Base-by-base conservation (phyloP, 2,888 invertebrate species). In the Orthosia gracilis region DNA sequence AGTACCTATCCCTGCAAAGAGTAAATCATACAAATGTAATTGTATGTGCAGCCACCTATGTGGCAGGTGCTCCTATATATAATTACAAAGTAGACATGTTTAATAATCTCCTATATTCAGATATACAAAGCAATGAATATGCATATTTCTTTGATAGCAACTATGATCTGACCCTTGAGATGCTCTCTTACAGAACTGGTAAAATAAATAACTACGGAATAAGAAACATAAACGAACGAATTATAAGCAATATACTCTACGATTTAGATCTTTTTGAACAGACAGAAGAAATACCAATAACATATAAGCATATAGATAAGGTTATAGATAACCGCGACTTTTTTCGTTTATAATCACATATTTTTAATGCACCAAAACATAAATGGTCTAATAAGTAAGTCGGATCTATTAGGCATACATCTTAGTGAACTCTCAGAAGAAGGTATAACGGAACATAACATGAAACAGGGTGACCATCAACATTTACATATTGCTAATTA, bases 31-130 rank as follows among this genome's bases (percentile, higher is more conserved):
- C 47, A 75, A 75, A 75, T 18, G n/a, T 66, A 13, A 18, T 75
- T 3, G 26, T 75, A 17, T 75, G 69, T 57, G 3, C 55, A 4
- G 62, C 75, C 45, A 75, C 75, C 1, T 75, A 61, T 31, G 67
- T 9, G 45, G 58, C 50, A 40, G 64, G 58, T 21, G 13, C 66
- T 21, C 40, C 23, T 18, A 62, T 75, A 49, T 67, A 65, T 45
- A 75, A 75, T 13, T 45, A 21, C 4, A 61, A 45, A 21, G 45
- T 45, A 21, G 61, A 73, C 18, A 62, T 61, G 52, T 73, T 69
- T 26, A 64, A 57, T 26, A 73, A 73, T 18, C 54, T 63, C 17
- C 18, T 69, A 2, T 45, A 54, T 26, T 54, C 12, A 15, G 45
- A 61, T 21, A 0, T 69, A 31, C 50, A 52, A 61, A 50, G 21